Evolutionary conservation across 2,888 invertebrate species (phyloP).

Genomic region (Chrysodeixis includens): DNA sequence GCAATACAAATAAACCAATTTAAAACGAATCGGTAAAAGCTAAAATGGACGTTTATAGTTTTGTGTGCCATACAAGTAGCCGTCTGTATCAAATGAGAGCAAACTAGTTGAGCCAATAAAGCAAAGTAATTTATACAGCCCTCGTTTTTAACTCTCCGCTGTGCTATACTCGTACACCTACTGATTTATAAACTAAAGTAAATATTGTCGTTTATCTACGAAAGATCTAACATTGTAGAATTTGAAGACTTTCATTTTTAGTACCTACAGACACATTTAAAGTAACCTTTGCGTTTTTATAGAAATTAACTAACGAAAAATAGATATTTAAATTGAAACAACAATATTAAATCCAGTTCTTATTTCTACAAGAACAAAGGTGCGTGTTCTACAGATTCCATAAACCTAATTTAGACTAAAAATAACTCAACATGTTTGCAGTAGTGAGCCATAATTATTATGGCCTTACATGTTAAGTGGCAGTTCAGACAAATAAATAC

Average conservation of each 20-base stretch:
- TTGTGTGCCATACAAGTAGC: slow-evolving; percentile 24
- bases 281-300: neutral
- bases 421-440: slow-evolving; percentile 22
- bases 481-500: slow-evolving; percentile 11
- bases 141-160: slow-evolving; percentile 7
- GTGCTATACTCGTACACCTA: neutral
- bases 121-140: slow-evolving; percentile 3
- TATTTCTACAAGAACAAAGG: neutral
- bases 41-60: slow-evolving; percentile 24
- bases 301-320: too few species aligned
- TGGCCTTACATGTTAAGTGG: slow-evolving; percentile 16
- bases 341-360: neutral
- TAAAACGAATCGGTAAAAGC: too few species aligned
- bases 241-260: neutral
- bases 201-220: neutral
- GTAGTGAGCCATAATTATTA: slow-evolving; percentile 12
- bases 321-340: too few species aligned
- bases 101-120: slow-evolving; percentile 26
- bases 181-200: neutral
- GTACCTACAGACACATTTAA: neutral
- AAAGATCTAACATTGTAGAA: neutral
- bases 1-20: too few species aligned
- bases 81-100: slow-evolving; percentile 21
- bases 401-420: slow-evolving; percentile 14
- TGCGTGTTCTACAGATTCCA: neutral